Evolutionary conservation across 2,888 invertebrate genomes (phyloP).

Genomic region (Drosophila crucigera): DNA sequence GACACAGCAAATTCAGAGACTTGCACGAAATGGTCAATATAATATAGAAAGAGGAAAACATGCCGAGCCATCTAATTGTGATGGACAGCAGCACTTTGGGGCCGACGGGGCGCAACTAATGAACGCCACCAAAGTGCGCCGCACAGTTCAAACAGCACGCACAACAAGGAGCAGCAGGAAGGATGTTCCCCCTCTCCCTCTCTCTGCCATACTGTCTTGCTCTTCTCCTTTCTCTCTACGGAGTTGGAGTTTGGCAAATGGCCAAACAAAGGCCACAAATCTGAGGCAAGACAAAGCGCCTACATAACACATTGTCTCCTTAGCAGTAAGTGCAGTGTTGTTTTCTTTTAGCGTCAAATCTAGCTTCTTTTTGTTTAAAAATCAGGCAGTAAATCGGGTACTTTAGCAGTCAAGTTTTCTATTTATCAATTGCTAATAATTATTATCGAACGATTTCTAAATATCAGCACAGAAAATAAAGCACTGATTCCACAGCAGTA

Average conservation of each 20-base stretch:
- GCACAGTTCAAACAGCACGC: constrained; percentile 51
- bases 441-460: background rate
- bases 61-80: constrained; percentile 59
- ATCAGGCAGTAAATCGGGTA: background rate
- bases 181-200: constrained; percentile 14
- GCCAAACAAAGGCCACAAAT: constrained; percentile 60
- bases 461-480: background rate
- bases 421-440: background rate
- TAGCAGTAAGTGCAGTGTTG: background rate
- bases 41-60: constrained; percentile 2
- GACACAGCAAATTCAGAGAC: constrained; percentile 23
- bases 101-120: constrained; percentile 54
- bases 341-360: background rate
- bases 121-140: constrained; percentile 67
- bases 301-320: constrained; percentile 8
- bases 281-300: constrained; percentile 25
- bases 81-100: constrained; percentile 70
- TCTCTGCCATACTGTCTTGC: background rate
- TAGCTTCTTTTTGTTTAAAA: background rate
- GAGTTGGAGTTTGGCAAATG: constrained; percentile 38
- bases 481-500: background rate
- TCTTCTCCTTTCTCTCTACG: constrained; percentile 5
- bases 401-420: background rate
- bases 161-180: constrained; percentile 22
- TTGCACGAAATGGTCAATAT: constrained; percentile 19